Evolutionary conservation across 2,888 invertebrate species (phyloP).

Genomic region (Scaptomyza parva): DNA sequence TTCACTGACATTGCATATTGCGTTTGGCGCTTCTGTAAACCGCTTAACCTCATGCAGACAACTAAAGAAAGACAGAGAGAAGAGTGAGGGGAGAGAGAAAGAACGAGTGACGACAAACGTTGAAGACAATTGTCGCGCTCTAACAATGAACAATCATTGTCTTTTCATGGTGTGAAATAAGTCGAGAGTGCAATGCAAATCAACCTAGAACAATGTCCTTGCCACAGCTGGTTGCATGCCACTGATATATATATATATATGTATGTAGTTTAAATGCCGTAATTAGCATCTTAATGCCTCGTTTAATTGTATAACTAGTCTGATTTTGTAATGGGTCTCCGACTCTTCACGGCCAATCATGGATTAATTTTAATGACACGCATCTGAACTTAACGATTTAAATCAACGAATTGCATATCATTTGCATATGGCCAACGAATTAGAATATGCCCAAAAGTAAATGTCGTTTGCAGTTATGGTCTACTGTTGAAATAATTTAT

Average conservation of each 20-base stretch:
- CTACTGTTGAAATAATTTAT: background rate
- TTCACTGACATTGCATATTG: conserved; percentile 32
- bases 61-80: background rate
- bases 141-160: conserved; percentile 37
- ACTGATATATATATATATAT: background rate
- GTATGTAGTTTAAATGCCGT: background rate
- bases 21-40: conserved; percentile 28
- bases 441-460: background rate
- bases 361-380: background rate
- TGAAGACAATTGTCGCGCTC: conserved; percentile 33
- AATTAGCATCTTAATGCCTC: background rate
- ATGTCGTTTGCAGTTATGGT: background rate
- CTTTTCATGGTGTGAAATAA: conserved; percentile 6
- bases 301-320: background rate
- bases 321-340: background rate
- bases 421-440: background rate
- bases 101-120: conserved; percentile 10
- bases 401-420: background rate
- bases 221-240: background rate
- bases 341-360: too few species aligned
- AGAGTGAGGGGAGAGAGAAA: background rate
- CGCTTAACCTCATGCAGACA: conserved; percentile 23
- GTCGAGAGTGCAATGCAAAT: background rate
- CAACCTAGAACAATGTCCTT: background rate
- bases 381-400: too few species aligned